Evolutionary conservation across 2,888 invertebrate genomes (phyloP), one percentile per base, ranked within the genome.

Genomic region (Amblyteles armatorius): DNA sequence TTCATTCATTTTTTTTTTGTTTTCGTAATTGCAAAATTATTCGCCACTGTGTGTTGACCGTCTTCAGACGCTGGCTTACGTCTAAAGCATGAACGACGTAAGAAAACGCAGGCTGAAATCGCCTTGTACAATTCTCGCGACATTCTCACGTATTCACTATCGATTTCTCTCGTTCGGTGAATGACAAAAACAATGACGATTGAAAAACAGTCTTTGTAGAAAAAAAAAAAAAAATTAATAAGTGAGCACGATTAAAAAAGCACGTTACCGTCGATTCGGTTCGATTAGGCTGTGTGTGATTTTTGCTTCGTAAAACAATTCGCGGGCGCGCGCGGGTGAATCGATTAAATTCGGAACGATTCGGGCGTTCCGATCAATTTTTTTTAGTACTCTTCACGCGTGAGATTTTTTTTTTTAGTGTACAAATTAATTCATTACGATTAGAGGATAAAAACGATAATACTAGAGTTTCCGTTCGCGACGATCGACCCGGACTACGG

Each of bases 401-500:
- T 76, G 36, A 50, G 22, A 16, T 73, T 79, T 22, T 19, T 67
- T 67, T 40, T 50, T 84, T 68, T 33, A 55, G 77, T 73, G 68
- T 84, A 81, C 65, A 81, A 84, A 81, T 67, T n/a, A 77, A 48
- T 48, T 80, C 60, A 22, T 84, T 68, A 78, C 57, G 57, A 68
- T 68, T 80, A 79, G 63, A 79, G 55, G 74, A 78, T 81, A 57
- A 85, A 85, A 85, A 82, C 44, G 65, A 84, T 79, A 76, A 82
- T 79, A 72, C 74, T 72, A 36, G 79, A 78, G 9, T 60, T 50
- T 84, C 68, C 33, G 78, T 60, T 48, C 50, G 72, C 69, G 68
- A 73, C 67, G 76, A 60, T 67, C 69, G 29, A 50, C 67, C 57
- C n/a, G 65, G 40, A 60, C 72, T 50, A 57, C 65, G 33, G 33